Base-by-base conservation (phyloP, 1,140 invertebrate genomes). In the Drosophila malerkotliana region DNA sequence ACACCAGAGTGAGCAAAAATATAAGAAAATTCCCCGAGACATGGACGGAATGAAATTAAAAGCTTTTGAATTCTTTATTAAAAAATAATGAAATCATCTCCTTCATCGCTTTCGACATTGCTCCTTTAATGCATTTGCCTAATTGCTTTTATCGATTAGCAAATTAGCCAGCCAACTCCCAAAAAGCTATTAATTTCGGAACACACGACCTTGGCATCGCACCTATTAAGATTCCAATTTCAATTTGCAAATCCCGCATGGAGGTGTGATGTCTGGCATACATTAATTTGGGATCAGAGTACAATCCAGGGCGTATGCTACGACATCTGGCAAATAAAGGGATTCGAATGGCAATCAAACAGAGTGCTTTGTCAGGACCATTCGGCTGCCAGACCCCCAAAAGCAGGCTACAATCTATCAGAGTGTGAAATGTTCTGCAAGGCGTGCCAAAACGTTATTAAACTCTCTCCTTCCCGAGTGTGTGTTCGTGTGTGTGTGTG, bases 381-480 rank as follows among this genome's bases (percentile, higher is more conserved):
- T 49, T 68, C 9, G 2, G 32, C 7, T 30, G 21, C 21, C 48
- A 66, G 21, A 3, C 8, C 18, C 51, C 56, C 30, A 32, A 56
- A 56, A 69, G 41, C 30, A 5, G 63, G 52, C 26, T 14, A 18
- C 51, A 71, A 58, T 71, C 51, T 69, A 68, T 69, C 51, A 69
- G 63, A 37, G 66, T 56, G 64, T 55, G 30, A 68, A 68, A 55
- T 55, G 49, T 55, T 56, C n/a, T 8, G 59, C 49, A 47, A 34
- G 54, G 47, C 60, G 75, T 82, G 79, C 57, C 68, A 69, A 83
- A 74, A 71, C 71, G 47, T 63, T 72, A 84, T 84, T 81, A 87
- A 77, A 47, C 67, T 41, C n/a, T 51, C 37, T 52, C 9, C n/a
- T 49, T 7, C 24, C 37, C 32, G 3, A 34, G 21, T 18, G 18